A percentile compares a stretch with the other conserved stretches of the same genome.
Evolutionary conservation across 2,888 invertebrate genomes (phyloP).

Genomic region (Mystacides longicornis): DNA sequence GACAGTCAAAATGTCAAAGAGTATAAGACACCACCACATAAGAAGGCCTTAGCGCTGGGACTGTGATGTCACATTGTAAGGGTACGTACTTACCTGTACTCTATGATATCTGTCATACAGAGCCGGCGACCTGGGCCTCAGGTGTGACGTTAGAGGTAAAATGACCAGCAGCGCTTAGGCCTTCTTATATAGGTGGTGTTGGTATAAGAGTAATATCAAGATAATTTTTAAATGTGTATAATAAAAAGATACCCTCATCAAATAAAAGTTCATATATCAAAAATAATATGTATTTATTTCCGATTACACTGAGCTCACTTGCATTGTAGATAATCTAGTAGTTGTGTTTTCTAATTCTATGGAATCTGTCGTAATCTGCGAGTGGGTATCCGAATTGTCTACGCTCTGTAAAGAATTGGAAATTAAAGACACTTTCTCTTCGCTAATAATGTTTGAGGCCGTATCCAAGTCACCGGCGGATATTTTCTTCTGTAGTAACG

Average conservation of each 20-base stretch:
- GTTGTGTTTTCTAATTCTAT: constrained; percentile 45
- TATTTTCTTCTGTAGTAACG: constrained; percentile 40
- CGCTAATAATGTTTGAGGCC: constrained; percentile 37
- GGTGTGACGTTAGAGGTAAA: too few species aligned
- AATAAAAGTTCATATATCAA: neutral
- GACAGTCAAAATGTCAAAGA: too few species aligned
- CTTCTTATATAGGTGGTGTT: too few species aligned
- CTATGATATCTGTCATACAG: too few species aligned
- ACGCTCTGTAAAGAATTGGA: constrained; percentile 38
- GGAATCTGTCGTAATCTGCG: constrained; percentile 46
- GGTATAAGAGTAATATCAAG: too few species aligned
- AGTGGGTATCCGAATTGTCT: constrained; percentile 43
- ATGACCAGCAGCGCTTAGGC: too few species aligned
- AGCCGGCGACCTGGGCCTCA: too few species aligned
- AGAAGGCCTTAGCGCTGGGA: too few species aligned
- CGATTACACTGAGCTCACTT: constrained; percentile 52
- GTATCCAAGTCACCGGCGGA: constrained; percentile 40
- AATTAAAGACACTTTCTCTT: constrained; percentile 37
- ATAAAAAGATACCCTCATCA: neutral
- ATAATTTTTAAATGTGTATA: neutral
- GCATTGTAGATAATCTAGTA: constrained; percentile 49
- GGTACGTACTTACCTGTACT: too few species aligned
- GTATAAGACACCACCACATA: too few species aligned
- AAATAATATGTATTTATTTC: neutral
- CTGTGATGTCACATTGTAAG: too few species aligned